These are phyloP conservation scores for Larimichthys crocea DNA, from an alignment of 2,113 vertebrate genomes.

Conservation along the genomic window DNA sequence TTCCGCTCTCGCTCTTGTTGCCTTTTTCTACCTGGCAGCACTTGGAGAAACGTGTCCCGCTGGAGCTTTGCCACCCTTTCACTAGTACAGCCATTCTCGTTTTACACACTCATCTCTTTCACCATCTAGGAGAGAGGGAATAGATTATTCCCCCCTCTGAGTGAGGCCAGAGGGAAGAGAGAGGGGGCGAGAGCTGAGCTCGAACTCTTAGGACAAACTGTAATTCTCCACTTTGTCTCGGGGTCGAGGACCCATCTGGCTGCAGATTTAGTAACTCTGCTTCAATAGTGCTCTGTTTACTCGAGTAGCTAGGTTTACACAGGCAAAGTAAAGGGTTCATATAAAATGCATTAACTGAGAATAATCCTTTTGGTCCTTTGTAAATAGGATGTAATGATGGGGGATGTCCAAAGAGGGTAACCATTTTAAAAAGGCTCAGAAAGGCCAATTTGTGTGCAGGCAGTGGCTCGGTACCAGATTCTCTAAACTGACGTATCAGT, in stretches of 20 bases:
- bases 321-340: constrained; percentile 70
- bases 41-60: constrained; percentile 64
- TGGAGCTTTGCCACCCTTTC: constrained; percentile 67
- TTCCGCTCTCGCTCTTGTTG: constrained; percentile 14
- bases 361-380: constrained; percentile 70
- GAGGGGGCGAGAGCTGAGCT: constrained; percentile 32
- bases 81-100: constrained; percentile 51
- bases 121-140: constrained; percentile 44
- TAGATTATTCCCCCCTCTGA: constrained; percentile 34
- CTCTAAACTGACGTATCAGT: constrained; percentile 29
- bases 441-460: constrained; percentile 42
- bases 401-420: constrained; percentile 57
- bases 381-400: constrained; percentile 75
- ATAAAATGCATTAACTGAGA: constrained; percentile 72
- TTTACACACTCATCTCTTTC: constrained; percentile 63
- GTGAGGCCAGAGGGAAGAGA: constrained; percentile 33
- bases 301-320: constrained; percentile 70
- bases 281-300: constrained; percentile 72
- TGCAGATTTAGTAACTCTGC: constrained; percentile 67
- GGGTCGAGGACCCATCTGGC: constrained; percentile 62
- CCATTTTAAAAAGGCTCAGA: constrained; percentile 50
- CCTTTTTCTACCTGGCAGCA: constrained; percentile 58
- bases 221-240: constrained; percentile 65
- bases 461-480: constrained; percentile 32
- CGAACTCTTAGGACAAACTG: constrained; percentile 62